Evolutionary conservation across 2,797 vertebrate genomes (phyloP), one percentile per base, ranked within the genome.

Genomic region (Serranus cabrilla): DNA sequence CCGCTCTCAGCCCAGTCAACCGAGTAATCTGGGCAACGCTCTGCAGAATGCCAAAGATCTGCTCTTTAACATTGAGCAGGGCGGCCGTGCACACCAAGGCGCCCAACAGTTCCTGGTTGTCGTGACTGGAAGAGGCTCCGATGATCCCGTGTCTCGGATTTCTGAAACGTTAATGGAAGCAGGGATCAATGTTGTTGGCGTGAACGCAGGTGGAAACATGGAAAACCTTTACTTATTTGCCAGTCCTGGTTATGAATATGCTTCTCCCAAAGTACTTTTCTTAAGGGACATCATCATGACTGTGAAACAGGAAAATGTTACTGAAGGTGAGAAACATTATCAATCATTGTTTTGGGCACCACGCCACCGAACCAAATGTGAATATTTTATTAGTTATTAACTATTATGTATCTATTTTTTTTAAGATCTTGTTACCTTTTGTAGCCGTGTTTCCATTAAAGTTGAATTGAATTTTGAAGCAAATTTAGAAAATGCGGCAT

Each of bases 51-150:
- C 95, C 21, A 82, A 10, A 0, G 20, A 52, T 20, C 69, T 58
- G 1, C 90, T 96, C 59, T 94, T 96, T 73, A 88, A n/a, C 11
- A 50, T 64, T 1, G 67, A 62, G 11, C 86, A 78, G 0, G 96
- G 95, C 6, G 95, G 94, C 25, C 88, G 91, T 0, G 88, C 94
- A 21, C 83, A 87, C 0, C 57, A 89, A 65, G 95, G 94, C 7
- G 72, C 74, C 11, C 87, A 76, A 1, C 94, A 96, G 71, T 89
- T 89, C 78, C 80, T 93, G 21, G 82, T 95, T 8, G 71, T 96
- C 10, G 52, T 96, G 51, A 90, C 83, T 6, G 92, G 85, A 1
- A 90, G 86, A 47, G 68, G 80, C 31, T 95, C 93, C 0, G 50
- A 74, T 4, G 93, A 94, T 73, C 25, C 11, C 1, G 27, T 84